phyloP scores from a whole-genome alignment of 2,113 vertebrate genomes.

The Ascaphus truei region DNA sequence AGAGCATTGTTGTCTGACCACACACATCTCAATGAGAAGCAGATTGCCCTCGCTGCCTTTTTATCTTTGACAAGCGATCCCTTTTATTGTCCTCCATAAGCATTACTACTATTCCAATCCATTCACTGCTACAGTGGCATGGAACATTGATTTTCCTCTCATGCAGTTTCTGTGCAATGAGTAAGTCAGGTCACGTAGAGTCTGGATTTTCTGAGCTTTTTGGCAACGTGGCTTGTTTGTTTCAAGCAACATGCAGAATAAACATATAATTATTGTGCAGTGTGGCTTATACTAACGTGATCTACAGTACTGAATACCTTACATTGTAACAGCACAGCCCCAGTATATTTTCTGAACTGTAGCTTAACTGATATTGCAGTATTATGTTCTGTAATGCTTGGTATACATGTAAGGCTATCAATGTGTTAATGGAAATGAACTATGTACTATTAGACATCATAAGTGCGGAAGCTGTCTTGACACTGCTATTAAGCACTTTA shows the following conservation, averaged over 20 bases:
- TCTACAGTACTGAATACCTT: too few relatives aligned
- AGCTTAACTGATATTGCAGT: not conserved
- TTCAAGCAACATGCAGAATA: constrained; percentile 48
- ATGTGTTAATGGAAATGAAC: too few relatives aligned
- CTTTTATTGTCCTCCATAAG: not conserved
- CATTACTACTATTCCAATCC: constrained; percentile 34
- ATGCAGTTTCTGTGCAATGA: constrained; percentile 73
- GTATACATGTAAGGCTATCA: too few relatives aligned
- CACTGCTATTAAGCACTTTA: too few relatives aligned
- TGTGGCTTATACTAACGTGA: not conserved
- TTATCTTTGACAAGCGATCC: not conserved
- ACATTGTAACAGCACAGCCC: too few relatives aligned
- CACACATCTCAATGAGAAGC: not conserved
- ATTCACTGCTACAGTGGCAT: constrained; percentile 47
- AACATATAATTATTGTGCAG: constrained; percentile 36
- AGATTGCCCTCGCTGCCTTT: not conserved
- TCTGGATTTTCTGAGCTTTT: constrained; percentile 69
- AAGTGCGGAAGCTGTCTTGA: too few relatives aligned
- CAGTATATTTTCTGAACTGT: too few relatives aligned
- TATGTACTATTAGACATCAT: too few relatives aligned
- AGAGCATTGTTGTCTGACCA: not conserved
- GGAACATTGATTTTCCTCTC: constrained; percentile 56
- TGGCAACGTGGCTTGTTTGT: constrained; percentile 62
- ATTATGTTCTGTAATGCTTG: too few relatives aligned
- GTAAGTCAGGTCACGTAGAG: constrained; percentile 78